Base-by-base conservation (phyloP, 2,888 invertebrate species). In the Parnassius smintheus region DNA sequence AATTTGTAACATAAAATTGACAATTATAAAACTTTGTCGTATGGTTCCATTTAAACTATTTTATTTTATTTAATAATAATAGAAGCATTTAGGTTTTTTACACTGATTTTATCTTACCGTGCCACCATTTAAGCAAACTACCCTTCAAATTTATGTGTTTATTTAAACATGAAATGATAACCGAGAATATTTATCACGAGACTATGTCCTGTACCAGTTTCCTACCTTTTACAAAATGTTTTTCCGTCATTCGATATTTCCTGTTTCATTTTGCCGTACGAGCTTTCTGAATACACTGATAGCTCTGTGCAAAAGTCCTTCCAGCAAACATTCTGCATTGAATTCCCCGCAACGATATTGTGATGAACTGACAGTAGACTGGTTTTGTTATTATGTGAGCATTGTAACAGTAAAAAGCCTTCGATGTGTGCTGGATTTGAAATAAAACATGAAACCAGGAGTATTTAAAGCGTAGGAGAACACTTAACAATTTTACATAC, bases 321-420 rank as follows among this genome's bases (percentile, higher is more conserved):
- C 61, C 66, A 72, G 73, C 72, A 69, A 72, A 72, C 71, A 75
- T 75, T 73, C 73, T 72, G 70, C 72, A 75, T 77, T 77, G 72
- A 74, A 76, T 79, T 72, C 74, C 69, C 61, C 62, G 50, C 57
- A 54, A 55, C 42, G 18, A 35, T 56, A 59, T 59, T 63, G 59
- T 55, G 59, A 55, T 50, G 58, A 42, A 52, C 41, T 10, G 42
- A 56, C 63, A 53, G 42, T 18, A 18, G 18, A 18, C 51, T 42
- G 50, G 59, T 56, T 59, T 54, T 25, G 54, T 49, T 49, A 44
- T 54, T 45, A 54, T 62, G 35, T 62, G 50, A 18, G 2, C 45
- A 55, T 58, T 62, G 57, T 54, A 42, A 46, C n/a, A 41, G 51
- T 18, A 59, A 25, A 56, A 59, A 50, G 35, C 49, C 46, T 13